Conservation (phyloP, 2,888 invertebrate genomes). For the Theristus sp. region DNA sequence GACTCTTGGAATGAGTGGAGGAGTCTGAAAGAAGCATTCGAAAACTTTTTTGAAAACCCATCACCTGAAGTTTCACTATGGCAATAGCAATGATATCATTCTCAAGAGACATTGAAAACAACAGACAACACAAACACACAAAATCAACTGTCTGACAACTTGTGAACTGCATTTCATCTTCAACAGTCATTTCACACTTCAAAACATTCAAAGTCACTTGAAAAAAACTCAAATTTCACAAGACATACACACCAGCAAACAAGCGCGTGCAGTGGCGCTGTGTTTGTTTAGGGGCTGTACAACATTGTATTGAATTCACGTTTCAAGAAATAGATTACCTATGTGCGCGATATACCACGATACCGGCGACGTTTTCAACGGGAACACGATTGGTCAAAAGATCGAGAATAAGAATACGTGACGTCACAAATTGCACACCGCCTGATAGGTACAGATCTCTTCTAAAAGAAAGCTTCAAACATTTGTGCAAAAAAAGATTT, state of each 20-base stretch:
- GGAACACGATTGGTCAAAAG: conserved; percentile 76
- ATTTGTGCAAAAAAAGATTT: no score
- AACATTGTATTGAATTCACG: no score
- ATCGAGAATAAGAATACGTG: conserved; percentile 84
- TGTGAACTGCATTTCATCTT: no score
- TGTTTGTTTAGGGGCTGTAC: no score
- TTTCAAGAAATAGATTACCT: no score
- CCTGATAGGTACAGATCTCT: conserved; percentile 60
- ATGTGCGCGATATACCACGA: conserved; percentile 75
- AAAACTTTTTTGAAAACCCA: background rate
- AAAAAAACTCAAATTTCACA: conserved; percentile 1
- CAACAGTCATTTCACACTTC: no score
- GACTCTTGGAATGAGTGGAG: conserved; percentile 43
- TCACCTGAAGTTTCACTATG: no score
- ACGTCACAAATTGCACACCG: conserved; percentile 79
- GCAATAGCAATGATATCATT: no score
- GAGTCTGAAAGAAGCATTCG: conserved; percentile 13
- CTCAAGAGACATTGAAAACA: no score
- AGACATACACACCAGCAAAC: background rate
- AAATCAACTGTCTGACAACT: no score
- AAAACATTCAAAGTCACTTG: background rate
- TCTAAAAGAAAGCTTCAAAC: conserved; percentile 19
- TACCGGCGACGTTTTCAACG: conserved; percentile 64
- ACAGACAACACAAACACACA: no score
- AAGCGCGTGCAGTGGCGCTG: no score